These are phyloP conservation scores for Syngnathoides biaculeatus DNA, from an alignment of 2,113 vertebrate genomes.

Conservation along the genomic window DNA sequence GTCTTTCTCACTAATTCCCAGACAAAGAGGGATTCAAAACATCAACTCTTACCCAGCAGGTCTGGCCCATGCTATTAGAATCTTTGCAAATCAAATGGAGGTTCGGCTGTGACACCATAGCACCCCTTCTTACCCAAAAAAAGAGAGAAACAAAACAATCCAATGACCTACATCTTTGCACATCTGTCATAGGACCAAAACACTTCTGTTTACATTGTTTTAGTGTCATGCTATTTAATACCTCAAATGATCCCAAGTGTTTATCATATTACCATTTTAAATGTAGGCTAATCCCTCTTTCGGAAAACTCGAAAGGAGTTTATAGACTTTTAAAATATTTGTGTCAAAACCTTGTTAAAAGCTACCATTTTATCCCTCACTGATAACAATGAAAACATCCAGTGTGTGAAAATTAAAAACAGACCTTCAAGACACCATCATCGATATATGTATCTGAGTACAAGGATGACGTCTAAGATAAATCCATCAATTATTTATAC, in stretches of 20 bases:
- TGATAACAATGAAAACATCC: slow-evolving; percentile 17
- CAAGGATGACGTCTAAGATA: neutral
- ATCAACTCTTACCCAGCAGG: slow-evolving; percentile 33
- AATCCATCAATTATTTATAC: neutral
- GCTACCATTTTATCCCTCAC: slow-evolving; percentile 26
- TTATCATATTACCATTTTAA: slow-evolving; percentile 25
- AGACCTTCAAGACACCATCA: slow-evolving; percentile 4
- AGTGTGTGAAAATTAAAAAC: slow-evolving; percentile 13
- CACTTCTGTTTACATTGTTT: slow-evolving; percentile 48
- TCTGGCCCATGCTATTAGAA: slow-evolving; percentile 38
- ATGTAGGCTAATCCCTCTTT: slow-evolving; percentile 67
- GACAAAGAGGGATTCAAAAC: slow-evolving; percentile 50
- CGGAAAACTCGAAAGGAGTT: slow-evolving; percentile 50
- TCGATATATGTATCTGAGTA: neutral
- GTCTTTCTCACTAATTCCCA: slow-evolving; percentile 35
- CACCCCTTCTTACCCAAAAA: slow-evolving; percentile 18
- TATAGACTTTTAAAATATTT: slow-evolving; percentile 54
- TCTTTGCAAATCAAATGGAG: slow-evolving; percentile 30
- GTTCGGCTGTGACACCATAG: slow-evolving; percentile 4
- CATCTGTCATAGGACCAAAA: slow-evolving; percentile 20
- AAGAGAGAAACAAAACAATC: slow-evolving; percentile 29
- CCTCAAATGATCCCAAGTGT: slow-evolving; percentile 33
- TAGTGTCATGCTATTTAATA: slow-evolving; percentile 26
- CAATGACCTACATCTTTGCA: slow-evolving; percentile 51
- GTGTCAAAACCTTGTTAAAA: slow-evolving; percentile 45